Evolutionary conservation across 1,140 invertebrate species (phyloP), one percentile per base, ranked within the genome.

Genomic region (Caenorhabditis tropicalis): DNA sequence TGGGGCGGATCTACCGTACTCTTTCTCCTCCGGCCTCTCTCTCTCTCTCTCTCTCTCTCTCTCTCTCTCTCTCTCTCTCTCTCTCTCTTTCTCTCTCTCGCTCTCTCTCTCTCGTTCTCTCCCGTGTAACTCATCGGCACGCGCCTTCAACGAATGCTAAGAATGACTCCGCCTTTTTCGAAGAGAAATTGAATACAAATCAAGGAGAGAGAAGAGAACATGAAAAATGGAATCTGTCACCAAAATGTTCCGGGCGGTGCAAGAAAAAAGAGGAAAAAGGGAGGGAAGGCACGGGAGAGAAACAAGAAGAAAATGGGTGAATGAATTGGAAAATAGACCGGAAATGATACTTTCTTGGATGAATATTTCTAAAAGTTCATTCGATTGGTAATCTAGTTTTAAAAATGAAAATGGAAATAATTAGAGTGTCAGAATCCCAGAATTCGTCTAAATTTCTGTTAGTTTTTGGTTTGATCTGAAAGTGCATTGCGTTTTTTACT

Each of bases 41-140:
- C 49, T 21, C 49, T n/a, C 4, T 9, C 53, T 7, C 3, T n/a
- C 53, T 4, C 4, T 10, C 24, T 1, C 53, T n/a, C 53, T 7
- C 53, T 58, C n/a, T 58, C 24, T 10, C 1, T n/a, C 53, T 2
- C 27, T n/a, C n/a, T n/a, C n/a, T n/a, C 49, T 4, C 49, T 19
- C 49, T 3, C 16, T 19, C 49, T 21, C 49, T n/a, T 10, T 9
- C 53, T 7, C 3, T n/a, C 53, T 4, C 4, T 10, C 24, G 4
- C 53, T n/a, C 53, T 7, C 53, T 58, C n/a, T 58, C 24, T 10
- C 1, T n/a, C 53, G 9, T 58, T n/a, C n/a, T n/a, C n/a, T n/a
- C n/a, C n/a, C 53, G 6, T 58, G 39, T 29, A 74, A 74, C 65
- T 74, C 65, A 74, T 74, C 65, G 36, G 36, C 65, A 74, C 65